phyloP scores from a whole-genome alignment of 2,888 invertebrate genomes.

The Rhaphigaster nebulosa region DNA sequence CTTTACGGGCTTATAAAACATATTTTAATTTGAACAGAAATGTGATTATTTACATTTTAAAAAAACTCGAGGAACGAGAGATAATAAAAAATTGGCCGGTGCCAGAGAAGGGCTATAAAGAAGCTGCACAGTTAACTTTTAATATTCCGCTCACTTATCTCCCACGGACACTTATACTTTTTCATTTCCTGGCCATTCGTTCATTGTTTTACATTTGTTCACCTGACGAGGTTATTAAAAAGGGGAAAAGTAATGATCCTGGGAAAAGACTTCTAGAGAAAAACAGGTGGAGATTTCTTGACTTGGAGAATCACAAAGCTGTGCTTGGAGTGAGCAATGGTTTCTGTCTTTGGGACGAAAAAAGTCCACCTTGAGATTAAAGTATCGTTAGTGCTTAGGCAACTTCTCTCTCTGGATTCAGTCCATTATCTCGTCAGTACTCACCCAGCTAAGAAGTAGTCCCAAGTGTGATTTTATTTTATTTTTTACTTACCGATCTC shows the following conservation, averaged over 20 bases:
- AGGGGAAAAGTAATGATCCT: background rate
- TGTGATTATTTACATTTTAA: background rate
- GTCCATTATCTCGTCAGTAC: slow-evolving; percentile 10
- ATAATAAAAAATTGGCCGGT: background rate
- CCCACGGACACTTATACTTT: background rate
- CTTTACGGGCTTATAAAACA: background rate
- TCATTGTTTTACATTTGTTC: slow-evolving; percentile 34
- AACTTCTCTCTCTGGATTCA: background rate
- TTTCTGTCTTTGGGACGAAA: background rate
- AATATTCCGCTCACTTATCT: slow-evolving; percentile 31
- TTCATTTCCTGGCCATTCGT: slow-evolving; percentile 27
- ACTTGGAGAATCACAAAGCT: background rate
- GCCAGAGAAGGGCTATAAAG: background rate
- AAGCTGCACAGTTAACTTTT: background rate
- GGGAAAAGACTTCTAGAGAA: background rate
- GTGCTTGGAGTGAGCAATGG: background rate
- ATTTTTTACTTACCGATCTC: background rate
- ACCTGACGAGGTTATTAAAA: slow-evolving; percentile 18
- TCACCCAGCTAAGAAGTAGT: background rate
- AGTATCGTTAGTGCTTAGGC: background rate
- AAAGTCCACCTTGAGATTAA: background rate
- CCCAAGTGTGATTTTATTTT: background rate
- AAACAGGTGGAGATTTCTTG: background rate
- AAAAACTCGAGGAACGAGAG: background rate
- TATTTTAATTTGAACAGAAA: background rate